Base-by-base conservation (phyloP, 2,113 vertebrate genomes). In the Synodontis membranacea region DNA sequence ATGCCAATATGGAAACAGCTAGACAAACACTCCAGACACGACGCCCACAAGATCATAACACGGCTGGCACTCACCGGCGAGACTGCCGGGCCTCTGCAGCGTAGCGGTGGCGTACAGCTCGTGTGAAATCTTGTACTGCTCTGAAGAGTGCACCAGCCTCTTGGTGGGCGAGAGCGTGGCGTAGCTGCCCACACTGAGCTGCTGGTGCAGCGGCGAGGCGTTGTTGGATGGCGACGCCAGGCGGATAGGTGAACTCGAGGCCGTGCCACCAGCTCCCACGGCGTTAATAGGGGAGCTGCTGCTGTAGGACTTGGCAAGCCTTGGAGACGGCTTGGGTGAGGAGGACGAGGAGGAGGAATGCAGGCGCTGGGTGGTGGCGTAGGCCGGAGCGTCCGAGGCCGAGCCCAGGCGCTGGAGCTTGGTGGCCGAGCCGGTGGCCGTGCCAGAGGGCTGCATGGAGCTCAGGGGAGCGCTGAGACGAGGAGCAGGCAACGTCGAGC, bases 231-330 rank as follows among this genome's bases (percentile, higher is more conserved):
- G 97, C 88, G 97, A 97, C 87, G 96, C 96, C 92, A 97, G 96
- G 88, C 96, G 96, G 88, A 96, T 93, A 86, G 97, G 97, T 86
- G 97, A 97, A 46, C 86, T 94, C 93, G 80, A 86, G 83, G 93
- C 91, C 87, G 95, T 94, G 88, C 95, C 94, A 93, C 95, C 91
- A 89, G 95, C 94, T 93, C 95, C 94, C 94, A 95, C 91, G 86
- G 95, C 95, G 92, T 96, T 96, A 93, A 96, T 95, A 89, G 96
- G 96, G 86, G 96, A 97, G 93, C 96, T 95, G 91, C 96, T 98
- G 96, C 98, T 98, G 96, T 97, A 98, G 88, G 98, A 98, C 95
- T 98, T 98, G 91, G 98, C 97, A 92, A 98, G 96, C 66, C 98
- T 96, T 93, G 97, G 95, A 87, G 97, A 97, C 93, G 97, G 97